These are phyloP conservation scores for Gobius niger DNA, from an alignment of 2,113 vertebrate species.

Conservation along the genomic window DNA sequence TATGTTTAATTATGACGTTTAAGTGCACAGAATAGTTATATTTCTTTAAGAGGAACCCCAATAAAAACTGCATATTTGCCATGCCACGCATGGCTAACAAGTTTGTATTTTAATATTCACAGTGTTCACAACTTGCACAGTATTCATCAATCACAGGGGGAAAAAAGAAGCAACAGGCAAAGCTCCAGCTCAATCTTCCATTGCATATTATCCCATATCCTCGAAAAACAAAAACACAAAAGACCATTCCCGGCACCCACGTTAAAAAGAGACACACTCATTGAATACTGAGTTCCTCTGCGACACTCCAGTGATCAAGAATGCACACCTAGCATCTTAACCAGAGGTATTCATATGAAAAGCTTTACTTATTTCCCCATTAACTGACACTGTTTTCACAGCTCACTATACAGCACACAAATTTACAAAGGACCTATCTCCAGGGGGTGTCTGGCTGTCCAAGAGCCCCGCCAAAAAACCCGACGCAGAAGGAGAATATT, in stretches of 20 bases:
- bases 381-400: constrained; percentile 40
- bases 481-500: constrained; percentile 45
- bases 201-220: neutral
- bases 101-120: neutral
- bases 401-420: constrained; percentile 12
- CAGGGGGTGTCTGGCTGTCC: constrained; percentile 14
- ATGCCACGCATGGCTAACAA: neutral
- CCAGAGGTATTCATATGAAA: constrained; percentile 18
- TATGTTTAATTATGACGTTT: no score
- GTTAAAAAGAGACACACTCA: constrained; percentile 22
- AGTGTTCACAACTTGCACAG: neutral
- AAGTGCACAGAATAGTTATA: no score
- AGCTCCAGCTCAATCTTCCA: neutral
- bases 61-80: neutral
- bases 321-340: constrained; percentile 26
- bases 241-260: constrained; percentile 10
- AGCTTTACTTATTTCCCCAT: constrained; percentile 17
- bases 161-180: neutral
- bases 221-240: constrained; percentile 10
- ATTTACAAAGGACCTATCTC: constrained; percentile 17
- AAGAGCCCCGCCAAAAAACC: constrained; percentile 18
- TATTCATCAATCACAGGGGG: neutral
- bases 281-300: constrained; percentile 10
- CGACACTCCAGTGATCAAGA: constrained; percentile 36
- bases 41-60: neutral